A percentile compares a stretch with the other conserved stretches of the same genome.
Conservation (phyloP, 2,113 vertebrate species). For the Callospermophilus lateralis region DNA sequence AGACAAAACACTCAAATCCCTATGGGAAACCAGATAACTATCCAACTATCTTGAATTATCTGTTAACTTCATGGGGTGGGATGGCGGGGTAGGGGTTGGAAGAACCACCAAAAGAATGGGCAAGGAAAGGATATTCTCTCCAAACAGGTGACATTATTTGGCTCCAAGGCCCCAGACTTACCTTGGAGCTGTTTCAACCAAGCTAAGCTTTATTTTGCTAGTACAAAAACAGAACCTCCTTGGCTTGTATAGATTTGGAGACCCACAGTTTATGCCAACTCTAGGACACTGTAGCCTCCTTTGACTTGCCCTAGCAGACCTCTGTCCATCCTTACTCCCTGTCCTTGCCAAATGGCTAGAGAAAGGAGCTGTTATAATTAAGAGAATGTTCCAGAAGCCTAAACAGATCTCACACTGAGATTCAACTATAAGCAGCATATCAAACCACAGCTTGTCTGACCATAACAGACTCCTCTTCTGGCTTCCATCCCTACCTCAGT, state of each 20-base stretch:
- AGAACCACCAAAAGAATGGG: neutral
- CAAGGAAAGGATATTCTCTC: conserved; percentile 14
- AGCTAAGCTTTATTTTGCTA: conserved; percentile 7
- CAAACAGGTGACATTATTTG: conserved; percentile 6
- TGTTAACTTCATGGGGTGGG: neutral
- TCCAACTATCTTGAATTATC: neutral
- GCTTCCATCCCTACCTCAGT: neutral
- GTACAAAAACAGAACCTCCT: neutral
- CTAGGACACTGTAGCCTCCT: neutral
- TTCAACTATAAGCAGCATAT: neutral
- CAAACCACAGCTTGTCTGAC: neutral
- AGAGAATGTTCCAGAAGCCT: neutral
- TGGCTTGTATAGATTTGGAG: neutral
- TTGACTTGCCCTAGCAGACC: neutral
- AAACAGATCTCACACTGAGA: neutral
- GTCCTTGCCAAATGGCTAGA: neutral
- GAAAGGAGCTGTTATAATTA: neutral
- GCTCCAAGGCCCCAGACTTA: neutral
- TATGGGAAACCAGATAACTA: neutral
- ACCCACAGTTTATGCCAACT: neutral
- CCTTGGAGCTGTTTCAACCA: neutral
- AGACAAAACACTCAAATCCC: conserved; percentile 3
- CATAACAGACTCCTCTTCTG: neutral
- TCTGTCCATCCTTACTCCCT: neutral
- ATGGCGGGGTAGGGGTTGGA: neutral